Evolutionary conservation across 2,888 invertebrate species (phyloP).

Genomic region (Mayetiola destructor): DNA sequence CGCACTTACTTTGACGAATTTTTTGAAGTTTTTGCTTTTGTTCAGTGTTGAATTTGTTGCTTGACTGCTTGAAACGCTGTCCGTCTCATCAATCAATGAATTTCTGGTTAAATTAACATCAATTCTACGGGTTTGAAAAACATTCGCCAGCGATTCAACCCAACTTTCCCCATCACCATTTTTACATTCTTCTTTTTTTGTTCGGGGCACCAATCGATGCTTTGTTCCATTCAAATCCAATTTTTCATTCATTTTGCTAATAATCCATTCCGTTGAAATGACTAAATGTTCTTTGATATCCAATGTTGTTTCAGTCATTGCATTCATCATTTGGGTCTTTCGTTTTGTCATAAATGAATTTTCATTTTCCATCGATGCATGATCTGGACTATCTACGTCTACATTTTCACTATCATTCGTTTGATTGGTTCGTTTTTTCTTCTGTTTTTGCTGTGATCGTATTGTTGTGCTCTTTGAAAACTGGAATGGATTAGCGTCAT

Average conservation of each 20-base stretch:
- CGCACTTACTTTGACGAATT: not conserved
- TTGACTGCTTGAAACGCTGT: not conserved
- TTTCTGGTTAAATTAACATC: not conserved
- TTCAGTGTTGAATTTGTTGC: not conserved
- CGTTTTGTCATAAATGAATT: not conserved
- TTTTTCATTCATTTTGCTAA: not conserved
- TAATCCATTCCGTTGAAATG: not conserved
- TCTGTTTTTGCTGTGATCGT: not conserved
- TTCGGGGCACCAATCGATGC: not conserved
- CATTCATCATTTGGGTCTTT: not conserved
- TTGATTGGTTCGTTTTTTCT: not conserved
- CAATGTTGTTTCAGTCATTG: not conserved
- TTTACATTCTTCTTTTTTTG: constrained; percentile 2
- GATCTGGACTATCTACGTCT: not conserved
- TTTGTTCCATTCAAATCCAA: not conserved
- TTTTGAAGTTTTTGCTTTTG: not conserved
- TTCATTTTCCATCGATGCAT: not conserved
- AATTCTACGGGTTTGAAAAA: not conserved
- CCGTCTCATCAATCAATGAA: not conserved
- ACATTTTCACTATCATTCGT: not conserved
- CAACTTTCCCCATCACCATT: not conserved
- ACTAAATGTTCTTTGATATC: not conserved
- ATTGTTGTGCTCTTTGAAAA: not conserved
- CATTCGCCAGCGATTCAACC: not conserved
- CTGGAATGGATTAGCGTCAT: not conserved